These are phyloP conservation scores for Ctena decussata DNA, from an alignment of 2,888 invertebrate species.

Conservation along the genomic window DNA sequence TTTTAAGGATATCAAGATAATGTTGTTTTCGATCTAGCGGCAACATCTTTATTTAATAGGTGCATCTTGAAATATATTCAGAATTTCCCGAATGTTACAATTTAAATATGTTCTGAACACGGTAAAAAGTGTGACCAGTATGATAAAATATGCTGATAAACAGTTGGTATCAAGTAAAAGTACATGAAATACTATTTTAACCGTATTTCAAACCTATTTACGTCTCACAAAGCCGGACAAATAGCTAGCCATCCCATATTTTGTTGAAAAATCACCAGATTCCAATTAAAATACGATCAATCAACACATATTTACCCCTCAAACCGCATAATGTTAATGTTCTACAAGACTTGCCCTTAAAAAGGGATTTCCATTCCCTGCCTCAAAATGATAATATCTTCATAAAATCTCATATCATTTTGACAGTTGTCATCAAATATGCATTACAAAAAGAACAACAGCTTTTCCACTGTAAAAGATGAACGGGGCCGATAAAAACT, in stretches of 20 bases:
- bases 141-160: too few relatives aligned
- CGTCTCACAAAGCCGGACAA: neutral
- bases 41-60: too few relatives aligned
- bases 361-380: neutral
- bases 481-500: neutral
- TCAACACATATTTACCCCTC: too few relatives aligned
- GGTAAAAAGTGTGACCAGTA: too few relatives aligned
- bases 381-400: neutral
- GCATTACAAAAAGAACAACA: neutral
- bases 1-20: too few relatives aligned
- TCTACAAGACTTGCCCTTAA: neutral
- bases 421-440: conserved; percentile 10
- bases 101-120: too few relatives aligned
- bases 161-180: too few relatives aligned
- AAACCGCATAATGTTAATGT: neutral
- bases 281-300: neutral
- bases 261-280: neutral
- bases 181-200: too few relatives aligned
- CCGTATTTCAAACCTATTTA: too few relatives aligned
- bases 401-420: neutral
- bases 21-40: too few relatives aligned
- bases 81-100: too few relatives aligned
- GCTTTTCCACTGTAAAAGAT: neutral
- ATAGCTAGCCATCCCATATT: neutral
- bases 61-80: too few relatives aligned